These are phyloP conservation scores for Amblyopsis hoosieri DNA, from an alignment of 2,797 vertebrate species.

Conservation along the genomic window DNA sequence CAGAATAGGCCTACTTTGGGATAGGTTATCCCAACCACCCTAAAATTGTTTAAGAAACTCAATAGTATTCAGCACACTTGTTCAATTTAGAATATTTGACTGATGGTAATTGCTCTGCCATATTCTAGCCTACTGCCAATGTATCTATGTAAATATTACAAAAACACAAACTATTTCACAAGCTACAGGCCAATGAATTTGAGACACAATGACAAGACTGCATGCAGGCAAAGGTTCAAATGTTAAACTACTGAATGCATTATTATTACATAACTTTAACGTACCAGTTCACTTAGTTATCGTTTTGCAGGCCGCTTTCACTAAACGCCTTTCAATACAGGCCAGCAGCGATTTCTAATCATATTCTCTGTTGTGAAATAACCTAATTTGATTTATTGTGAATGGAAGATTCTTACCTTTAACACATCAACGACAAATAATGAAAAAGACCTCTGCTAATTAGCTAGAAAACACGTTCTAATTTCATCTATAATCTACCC, in stretches of 20 bases:
- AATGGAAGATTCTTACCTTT: conserved; percentile 33
- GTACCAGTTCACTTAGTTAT: conserved; percentile 13
- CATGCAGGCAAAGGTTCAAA: neutral
- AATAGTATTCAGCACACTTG: too few relatives aligned
- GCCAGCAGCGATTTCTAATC: neutral
- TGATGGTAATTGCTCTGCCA: too few relatives aligned
- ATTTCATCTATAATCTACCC: neutral
- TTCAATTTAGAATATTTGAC: too few relatives aligned
- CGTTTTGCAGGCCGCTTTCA: conserved; percentile 33
- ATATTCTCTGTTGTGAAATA: neutral
- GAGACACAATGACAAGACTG: too few relatives aligned
- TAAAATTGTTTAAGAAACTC: too few relatives aligned
- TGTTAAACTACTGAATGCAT: neutral
- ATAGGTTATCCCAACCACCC: too few relatives aligned
- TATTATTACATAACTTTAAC: conserved; percentile 11
- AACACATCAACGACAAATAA: conserved; percentile 2
- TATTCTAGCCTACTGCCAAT: too few relatives aligned
- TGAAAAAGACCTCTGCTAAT: neutral
- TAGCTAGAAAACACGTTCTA: conserved; percentile 13
- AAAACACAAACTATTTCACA: too few relatives aligned
- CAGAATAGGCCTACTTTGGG: too few relatives aligned
- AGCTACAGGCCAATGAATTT: too few relatives aligned
- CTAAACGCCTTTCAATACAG: neutral
- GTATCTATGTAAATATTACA: too few relatives aligned
- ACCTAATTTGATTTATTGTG: too few relatives aligned